Conservation (phyloP, 2,797 vertebrate species). For the Ceyx erithaca region DNA sequence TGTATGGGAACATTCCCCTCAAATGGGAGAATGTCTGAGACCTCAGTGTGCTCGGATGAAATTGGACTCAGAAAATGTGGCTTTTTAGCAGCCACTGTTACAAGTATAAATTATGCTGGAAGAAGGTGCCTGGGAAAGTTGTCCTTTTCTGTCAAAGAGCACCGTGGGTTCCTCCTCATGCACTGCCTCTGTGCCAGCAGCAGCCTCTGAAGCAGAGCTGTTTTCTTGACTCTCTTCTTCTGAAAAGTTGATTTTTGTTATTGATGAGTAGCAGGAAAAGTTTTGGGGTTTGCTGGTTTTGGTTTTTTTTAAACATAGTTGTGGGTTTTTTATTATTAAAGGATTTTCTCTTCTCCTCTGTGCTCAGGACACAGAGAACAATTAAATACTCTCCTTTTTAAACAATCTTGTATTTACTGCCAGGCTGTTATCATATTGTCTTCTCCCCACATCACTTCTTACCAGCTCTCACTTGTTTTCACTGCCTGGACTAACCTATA, state of each 20-base stretch:
- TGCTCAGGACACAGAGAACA: not conserved
- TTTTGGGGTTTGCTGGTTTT: not conserved
- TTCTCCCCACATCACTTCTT: not conserved
- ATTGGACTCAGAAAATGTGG: not conserved
- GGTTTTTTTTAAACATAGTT: not conserved
- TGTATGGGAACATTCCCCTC: rapidly evolving
- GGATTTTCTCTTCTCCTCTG: not conserved
- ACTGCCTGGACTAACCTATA: not conserved
- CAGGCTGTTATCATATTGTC: not conserved
- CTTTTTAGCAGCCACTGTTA: not conserved
- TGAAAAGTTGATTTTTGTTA: not conserved
- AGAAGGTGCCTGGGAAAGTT: not conserved
- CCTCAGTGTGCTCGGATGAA: not conserved
- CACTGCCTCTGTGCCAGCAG: not conserved
- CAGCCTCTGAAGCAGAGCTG: not conserved
- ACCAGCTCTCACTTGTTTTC: not conserved
- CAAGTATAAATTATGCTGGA: not conserved
- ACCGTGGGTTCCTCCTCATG: not conserved
- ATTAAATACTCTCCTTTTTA: not conserved
- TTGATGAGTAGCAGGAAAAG: not conserved
- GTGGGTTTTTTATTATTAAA: not conserved
- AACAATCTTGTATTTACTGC: not conserved
- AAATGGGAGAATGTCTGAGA: not conserved
- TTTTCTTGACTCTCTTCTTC: not conserved
- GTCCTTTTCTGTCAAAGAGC: not conserved